Percentiles rank a stretch among this genome's conserved stretches.
Conservation (phyloP, 2,113 vertebrate species). For the Gambusia affinis region DNA sequence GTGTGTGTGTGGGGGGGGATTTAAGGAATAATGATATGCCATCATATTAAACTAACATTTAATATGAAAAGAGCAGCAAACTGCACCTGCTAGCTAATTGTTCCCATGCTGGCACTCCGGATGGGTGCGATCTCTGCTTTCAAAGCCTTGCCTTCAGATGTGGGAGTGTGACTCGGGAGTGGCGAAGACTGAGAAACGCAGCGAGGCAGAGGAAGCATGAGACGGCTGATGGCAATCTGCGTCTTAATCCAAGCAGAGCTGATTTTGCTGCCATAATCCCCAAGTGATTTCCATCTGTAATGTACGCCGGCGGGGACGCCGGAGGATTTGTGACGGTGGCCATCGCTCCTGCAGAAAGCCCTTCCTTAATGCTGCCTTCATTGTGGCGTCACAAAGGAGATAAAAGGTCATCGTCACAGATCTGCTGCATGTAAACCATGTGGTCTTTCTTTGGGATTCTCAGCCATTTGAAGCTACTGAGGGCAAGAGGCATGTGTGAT, state of each 20-base stretch:
- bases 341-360: constrained; percentile 1
- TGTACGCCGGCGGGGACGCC: constrained; percentile 37
- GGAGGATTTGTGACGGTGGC: constrained; percentile 54
- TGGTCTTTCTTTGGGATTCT: constrained; percentile 61
- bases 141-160: constrained; percentile 45
- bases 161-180: constrained; percentile 41
- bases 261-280: constrained; percentile 56
- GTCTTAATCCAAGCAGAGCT: constrained; percentile 46
- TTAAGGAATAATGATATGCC: no score
- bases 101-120: constrained; percentile 59
- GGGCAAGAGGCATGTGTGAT: constrained; percentile 18
- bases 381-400: constrained; percentile 5
- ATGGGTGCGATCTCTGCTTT: constrained; percentile 68
- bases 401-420: constrained; percentile 52
- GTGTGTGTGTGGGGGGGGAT: no score
- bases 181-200: constrained; percentile 34
- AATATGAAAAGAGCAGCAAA: constrained; percentile 64
- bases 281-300: constrained; percentile 61
- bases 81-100: constrained; percentile 70
- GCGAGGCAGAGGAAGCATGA: constrained; percentile 19
- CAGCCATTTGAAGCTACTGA: constrained; percentile 29
- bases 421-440: constrained; percentile 51
- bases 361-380: background rate
- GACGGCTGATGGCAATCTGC: constrained; percentile 33
- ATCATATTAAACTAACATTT: constrained; percentile 65